These are phyloP conservation scores for Aleadryas rufinucha DNA, from an alignment of 2,113 vertebrate genomes.

Conservation along the genomic window DNA sequence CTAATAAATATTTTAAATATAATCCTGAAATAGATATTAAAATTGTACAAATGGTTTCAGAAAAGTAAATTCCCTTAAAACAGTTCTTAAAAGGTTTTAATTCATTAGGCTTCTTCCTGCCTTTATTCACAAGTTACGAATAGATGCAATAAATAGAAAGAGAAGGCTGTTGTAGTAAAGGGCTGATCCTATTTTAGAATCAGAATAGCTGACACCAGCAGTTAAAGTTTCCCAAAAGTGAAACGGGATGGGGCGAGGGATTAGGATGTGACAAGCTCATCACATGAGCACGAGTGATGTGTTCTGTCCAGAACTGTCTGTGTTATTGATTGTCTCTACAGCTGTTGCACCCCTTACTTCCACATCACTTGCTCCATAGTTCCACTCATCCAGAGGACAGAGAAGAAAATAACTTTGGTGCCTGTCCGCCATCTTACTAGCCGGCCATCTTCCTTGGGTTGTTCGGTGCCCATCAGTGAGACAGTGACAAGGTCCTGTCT, in stretches of 20 bases:
- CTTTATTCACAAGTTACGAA: conserved; percentile 75
- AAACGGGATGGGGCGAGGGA: conserved; percentile 84
- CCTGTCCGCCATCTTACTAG: conserved; percentile 69
- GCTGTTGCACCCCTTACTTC: conserved; percentile 78
- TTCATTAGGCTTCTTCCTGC: conserved; percentile 72
- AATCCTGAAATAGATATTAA: conserved; percentile 76
- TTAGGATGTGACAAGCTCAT: conserved; percentile 98
- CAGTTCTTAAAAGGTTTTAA: conserved; percentile 77
- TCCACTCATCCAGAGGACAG: conserved; percentile 75
- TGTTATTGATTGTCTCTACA: conserved; percentile 80
- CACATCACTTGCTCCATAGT: conserved; percentile 77
- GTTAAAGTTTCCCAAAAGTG: conserved; percentile 89
- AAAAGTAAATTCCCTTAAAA: conserved; percentile 69
- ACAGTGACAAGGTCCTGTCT: conserved; percentile 53
- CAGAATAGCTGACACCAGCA: conserved; percentile 92
- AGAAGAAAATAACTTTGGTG: conserved; percentile 84
- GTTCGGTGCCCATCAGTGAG: conserved; percentile 62
- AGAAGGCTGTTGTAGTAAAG: conserved; percentile 77
- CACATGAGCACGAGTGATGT: conserved; percentile 92
- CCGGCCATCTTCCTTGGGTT: conserved; percentile 66
- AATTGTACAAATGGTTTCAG: conserved; percentile 74
- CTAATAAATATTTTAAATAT: conserved; percentile 83
- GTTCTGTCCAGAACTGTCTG: conserved; percentile 93
- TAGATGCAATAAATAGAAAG: conserved; percentile 81
- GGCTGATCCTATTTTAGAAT: conserved; percentile 86